Percentiles rank a stretch among this genome's conserved stretches.
Evolutionary conservation across 2,888 invertebrate genomes (phyloP).

Genomic region (Polymixis lichenea): DNA sequence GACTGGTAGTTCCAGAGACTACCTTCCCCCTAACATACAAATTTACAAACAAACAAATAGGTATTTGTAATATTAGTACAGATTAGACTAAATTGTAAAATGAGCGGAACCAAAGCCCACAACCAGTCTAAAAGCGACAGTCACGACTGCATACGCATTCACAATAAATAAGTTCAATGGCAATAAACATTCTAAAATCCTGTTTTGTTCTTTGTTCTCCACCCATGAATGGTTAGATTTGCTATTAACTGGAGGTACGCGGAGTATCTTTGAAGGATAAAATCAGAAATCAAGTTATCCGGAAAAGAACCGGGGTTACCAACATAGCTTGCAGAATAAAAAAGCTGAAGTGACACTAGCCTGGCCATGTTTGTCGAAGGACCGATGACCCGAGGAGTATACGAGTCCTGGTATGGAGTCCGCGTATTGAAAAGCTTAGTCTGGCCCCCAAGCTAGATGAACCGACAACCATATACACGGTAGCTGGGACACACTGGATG

Average conservation of each 20-base stretch:
- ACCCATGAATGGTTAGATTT: slow-evolving; percentile 36
- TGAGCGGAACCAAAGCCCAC: slow-evolving; percentile 34
- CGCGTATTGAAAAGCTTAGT: neutral
- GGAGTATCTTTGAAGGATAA: neutral
- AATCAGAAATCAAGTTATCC: neutral
- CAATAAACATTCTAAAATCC: slow-evolving; percentile 69
- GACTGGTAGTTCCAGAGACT: too few species aligned
- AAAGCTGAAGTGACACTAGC: neutral
- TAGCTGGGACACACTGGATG: neutral
- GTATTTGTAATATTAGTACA: too few species aligned
- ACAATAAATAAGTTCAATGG: slow-evolving; percentile 69
- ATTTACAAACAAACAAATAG: too few species aligned
- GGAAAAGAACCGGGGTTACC: slow-evolving; percentile 1
- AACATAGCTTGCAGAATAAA: neutral
- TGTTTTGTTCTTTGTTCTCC: slow-evolving; percentile 66
- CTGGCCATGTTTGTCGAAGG: neutral
- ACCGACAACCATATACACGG: too few species aligned
- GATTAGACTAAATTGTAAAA: neutral
- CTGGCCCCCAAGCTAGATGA: too few species aligned
- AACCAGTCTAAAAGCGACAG: slow-evolving; percentile 49
- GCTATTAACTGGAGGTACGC: slow-evolving; percentile 7
- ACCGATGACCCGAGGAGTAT: neutral
- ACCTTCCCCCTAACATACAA: too few species aligned
- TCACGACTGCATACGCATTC: slow-evolving; percentile 60
- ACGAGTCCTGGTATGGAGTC: neutral